A percentile compares a stretch with the other conserved stretches of the same genome.
These are phyloP conservation scores for Dasyprocta punctata DNA, from an alignment of 2,113 vertebrate genomes.

Conservation along the genomic window DNA sequence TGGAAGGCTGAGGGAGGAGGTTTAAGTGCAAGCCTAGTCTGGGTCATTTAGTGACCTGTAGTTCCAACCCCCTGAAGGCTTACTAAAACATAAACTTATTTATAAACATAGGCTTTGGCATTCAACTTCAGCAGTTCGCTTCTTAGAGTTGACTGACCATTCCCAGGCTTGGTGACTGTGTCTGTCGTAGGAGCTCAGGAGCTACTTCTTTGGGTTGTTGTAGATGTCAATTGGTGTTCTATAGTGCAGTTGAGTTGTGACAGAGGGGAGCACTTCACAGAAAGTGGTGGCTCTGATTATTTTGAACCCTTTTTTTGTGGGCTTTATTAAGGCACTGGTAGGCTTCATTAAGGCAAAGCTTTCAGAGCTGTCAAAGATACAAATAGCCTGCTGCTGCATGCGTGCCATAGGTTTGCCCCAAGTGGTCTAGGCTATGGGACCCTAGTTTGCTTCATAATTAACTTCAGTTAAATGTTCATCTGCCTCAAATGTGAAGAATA, in stretches of 20 bases:
- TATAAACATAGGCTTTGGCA: background rate
- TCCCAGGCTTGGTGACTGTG: background rate
- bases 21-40: background rate
- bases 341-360: background rate
- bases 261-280: background rate
- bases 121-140: background rate
- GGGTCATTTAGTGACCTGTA: background rate
- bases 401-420: background rate
- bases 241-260: background rate
- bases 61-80: background rate
- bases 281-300: conserved; percentile 2
- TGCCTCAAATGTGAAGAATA: background rate
- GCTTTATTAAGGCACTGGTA: background rate
- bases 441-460: background rate
- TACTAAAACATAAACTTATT: background rate
- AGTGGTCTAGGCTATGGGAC: background rate
- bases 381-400: background rate
- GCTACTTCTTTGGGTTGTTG: background rate
- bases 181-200: background rate
- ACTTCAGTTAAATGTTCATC: background rate
- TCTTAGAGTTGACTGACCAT: background rate
- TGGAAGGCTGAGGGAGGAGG: background rate
- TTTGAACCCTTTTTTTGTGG: background rate
- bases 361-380: background rate
- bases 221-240: background rate